Evolutionary conservation across 2,888 invertebrate genomes (phyloP), one percentile per base, ranked within the genome.

Genomic region (Orthosia incerta): DNA sequence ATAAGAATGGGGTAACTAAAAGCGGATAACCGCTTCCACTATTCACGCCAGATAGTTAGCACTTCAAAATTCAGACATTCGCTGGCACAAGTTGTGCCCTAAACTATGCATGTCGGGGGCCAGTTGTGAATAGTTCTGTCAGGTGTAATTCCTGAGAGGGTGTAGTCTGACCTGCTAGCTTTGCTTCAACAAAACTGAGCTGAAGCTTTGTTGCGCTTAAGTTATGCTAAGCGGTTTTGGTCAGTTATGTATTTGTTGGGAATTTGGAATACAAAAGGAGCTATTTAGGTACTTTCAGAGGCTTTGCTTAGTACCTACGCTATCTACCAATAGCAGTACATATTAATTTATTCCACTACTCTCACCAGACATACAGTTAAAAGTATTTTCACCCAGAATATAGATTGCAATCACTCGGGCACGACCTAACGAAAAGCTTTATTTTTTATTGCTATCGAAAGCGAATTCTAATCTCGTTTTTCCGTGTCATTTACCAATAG

Each of bases 11-110:
- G 46, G 73, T 70, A 83, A 83, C 84, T 85, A 76, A 82, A 86
- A 79, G 70, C 69, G 81, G 82, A 79, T 85, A 84, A 87, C 85
- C 74, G 67, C 83, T 83, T 70, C 80, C 48, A 74, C 66, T 74
- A 78, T 83, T 81, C 85, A 80, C 82, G 84, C 76, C 62, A 78
- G 83, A 88, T 89, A 89, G 90, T 89, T 90, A 86, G 85, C 86
- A 88, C 88, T 90, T 88, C 87, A 88, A 89, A 91, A 89, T 89
- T 89, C 86, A 85, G 86, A 83, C 82, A 75, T 76, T 77, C 84
- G 87, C 88, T 87, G 85, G 84, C 87, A 89, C 89, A 86, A 88
- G 87, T 89, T 89, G 66, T 80, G 77, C 68, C 84, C 80, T 80
- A 74, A 90, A 91, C 91, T 90, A 90, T 89, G 88, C 79, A 81